phyloP scores from a whole-genome alignment of 2,888 invertebrate genomes.

The Lamproptera curius region DNA sequence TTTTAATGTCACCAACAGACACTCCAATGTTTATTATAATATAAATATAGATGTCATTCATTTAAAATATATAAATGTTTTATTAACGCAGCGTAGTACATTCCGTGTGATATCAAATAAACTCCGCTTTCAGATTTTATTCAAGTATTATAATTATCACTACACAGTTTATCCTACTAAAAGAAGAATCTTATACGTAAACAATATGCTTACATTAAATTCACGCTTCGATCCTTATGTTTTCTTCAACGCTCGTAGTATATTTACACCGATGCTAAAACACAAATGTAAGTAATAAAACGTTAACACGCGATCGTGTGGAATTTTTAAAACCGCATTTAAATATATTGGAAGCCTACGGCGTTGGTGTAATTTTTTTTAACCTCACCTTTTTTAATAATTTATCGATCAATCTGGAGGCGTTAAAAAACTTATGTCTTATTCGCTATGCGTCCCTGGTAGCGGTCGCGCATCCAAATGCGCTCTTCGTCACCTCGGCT shows the following conservation, averaged over 20 bases:
- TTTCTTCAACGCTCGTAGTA: not conserved
- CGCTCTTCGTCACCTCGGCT: constrained; percentile 63
- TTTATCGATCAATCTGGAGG: constrained; percentile 47
- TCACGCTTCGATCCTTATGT: not conserved
- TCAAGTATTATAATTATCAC: not conserved
- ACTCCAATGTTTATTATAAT: too few relatives aligned
- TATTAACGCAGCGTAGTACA: not conserved
- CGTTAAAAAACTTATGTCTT: constrained; percentile 30
- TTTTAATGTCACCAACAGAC: too few relatives aligned
- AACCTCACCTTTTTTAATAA: constrained; percentile 37
- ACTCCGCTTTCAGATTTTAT: too few relatives aligned
- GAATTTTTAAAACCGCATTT: constrained; percentile 17
- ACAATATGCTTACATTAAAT: not conserved
- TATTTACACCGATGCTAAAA: constrained; percentile 11
- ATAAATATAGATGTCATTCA: too few relatives aligned
- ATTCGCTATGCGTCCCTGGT: constrained; percentile 46
- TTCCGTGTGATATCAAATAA: too few relatives aligned
- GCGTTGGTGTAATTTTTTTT: constrained; percentile 10
- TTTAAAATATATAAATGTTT: not conserved
- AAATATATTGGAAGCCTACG: constrained; percentile 14
- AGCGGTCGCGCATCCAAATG: constrained; percentile 60
- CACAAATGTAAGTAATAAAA: constrained; percentile 12
- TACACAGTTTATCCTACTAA: not conserved
- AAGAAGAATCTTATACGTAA: not conserved
- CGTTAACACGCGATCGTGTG: not conserved